Conservation (phyloP, 2,797 vertebrate species). For the Anguilla anguilla region DNA sequence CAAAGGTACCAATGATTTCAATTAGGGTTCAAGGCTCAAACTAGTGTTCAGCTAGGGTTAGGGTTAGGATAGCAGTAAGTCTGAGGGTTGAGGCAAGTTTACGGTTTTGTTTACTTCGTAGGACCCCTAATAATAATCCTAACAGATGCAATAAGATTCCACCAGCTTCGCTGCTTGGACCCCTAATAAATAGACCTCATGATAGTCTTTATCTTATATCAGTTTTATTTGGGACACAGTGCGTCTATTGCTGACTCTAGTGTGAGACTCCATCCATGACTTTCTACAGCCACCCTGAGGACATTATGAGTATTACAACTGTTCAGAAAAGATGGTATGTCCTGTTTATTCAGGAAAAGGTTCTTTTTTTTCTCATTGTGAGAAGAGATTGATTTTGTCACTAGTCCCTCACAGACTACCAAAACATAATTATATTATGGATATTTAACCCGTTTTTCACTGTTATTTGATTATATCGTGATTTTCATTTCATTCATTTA, state of each 20-base stretch:
- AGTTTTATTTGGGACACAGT: slow-evolving; percentile 35
- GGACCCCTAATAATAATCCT: too few species aligned
- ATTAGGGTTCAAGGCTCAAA: too few species aligned
- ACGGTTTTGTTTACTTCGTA: too few species aligned
- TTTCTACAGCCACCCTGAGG: slow-evolving; percentile 68
- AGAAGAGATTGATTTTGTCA: slow-evolving; percentile 6
- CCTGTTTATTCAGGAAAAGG: neutral
- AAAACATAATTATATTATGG: neutral
- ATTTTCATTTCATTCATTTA: neutral
- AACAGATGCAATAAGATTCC: too few species aligned
- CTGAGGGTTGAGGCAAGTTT: too few species aligned
- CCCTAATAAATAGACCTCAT: too few species aligned
- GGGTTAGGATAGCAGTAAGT: too few species aligned
- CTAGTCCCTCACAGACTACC: neutral
- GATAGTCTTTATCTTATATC: neutral
- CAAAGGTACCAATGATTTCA: too few species aligned
- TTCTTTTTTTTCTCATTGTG: neutral
- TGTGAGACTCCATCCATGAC: slow-evolving; percentile 56
- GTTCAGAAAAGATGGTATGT: neutral
- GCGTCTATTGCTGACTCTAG: slow-evolving; percentile 58
- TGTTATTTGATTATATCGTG: neutral
- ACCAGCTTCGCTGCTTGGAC: too few species aligned
- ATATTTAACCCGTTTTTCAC: slow-evolving; percentile 5
- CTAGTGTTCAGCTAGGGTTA: too few species aligned
- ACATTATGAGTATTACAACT: slow-evolving; percentile 55